phyloP scores from a whole-genome alignment of 2,888 invertebrate genomes.

The Plemyria rubiginata region DNA sequence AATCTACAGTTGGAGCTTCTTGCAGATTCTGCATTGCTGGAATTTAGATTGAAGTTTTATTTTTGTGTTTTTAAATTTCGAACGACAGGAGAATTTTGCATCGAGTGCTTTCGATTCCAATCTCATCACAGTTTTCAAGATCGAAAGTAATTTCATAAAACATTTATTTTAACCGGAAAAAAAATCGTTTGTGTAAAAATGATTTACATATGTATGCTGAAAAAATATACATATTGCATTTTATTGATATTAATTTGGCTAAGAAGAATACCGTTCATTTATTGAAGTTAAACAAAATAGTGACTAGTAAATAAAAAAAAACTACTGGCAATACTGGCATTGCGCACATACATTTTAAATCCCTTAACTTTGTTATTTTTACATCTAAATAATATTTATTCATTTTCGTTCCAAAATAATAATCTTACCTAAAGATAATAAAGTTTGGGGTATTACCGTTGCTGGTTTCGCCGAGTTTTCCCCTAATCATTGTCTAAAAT shows the following conservation, averaged over 20 bases:
- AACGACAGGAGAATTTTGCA: conserved; percentile 6
- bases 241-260: too few species aligned
- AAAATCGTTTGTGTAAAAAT: too few species aligned
- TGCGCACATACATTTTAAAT: too few species aligned
- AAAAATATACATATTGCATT: too few species aligned
- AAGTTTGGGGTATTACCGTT: conserved; percentile 16
- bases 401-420: not conserved
- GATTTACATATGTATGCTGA: too few species aligned
- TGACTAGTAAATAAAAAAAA: too few species aligned
- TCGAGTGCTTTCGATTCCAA: conserved; percentile 5
- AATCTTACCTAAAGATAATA: not conserved
- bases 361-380: too few species aligned
- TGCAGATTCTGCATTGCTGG: conserved; percentile 16
- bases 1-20: conserved; percentile 23
- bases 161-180: not conserved
- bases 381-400: too few species aligned
- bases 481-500: conserved; percentile 35
- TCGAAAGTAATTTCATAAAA: conserved; percentile 10
- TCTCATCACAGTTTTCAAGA: conserved; percentile 6
- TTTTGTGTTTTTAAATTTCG: conserved; percentile 12
- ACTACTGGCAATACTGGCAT: too few species aligned
- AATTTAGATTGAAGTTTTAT: conserved; percentile 24
- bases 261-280: too few species aligned
- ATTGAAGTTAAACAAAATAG: too few species aligned
- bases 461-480: conserved; percentile 24